Conservation (phyloP, 2,113 vertebrate genomes). For the Saguinus midas region DNA sequence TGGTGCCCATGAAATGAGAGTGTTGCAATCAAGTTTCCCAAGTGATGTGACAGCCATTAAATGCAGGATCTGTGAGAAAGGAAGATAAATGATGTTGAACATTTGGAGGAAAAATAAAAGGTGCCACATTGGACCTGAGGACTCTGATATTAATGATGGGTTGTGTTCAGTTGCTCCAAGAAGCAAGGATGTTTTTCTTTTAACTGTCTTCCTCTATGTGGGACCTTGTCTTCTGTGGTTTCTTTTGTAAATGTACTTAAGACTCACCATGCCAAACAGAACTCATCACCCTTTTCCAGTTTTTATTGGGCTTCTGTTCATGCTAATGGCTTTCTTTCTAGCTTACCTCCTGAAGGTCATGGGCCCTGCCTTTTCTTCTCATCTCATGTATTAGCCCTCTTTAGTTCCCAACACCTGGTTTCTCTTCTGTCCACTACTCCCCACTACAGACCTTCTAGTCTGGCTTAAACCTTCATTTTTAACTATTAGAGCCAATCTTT, state of each 20-base stretch:
- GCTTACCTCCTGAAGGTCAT: background rate
- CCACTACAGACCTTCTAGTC: background rate
- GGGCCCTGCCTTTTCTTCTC: background rate
- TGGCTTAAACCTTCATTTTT: background rate
- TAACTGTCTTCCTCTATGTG: background rate
- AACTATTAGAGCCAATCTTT: background rate
- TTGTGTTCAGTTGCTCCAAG: conserved; percentile 18
- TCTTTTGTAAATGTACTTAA: background rate
- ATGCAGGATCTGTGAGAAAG: background rate
- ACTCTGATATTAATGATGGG: conserved; percentile 16
- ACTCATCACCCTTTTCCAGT: background rate
- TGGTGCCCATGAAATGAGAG: conserved; percentile 69
- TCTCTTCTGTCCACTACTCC: background rate
- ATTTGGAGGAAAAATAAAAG: conserved; percentile 44
- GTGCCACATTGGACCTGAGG: background rate
- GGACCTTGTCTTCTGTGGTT: background rate
- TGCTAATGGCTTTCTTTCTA: conserved; percentile 16
- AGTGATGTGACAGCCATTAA: conserved; percentile 52
- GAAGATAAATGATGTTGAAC: conserved; percentile 5
- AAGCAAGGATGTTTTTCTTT: conserved; percentile 8
- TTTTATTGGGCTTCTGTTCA: background rate
- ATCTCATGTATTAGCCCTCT: background rate
- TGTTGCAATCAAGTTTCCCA: conserved; percentile 61
- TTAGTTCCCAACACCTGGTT: background rate
- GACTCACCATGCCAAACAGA: background rate